Base-by-base conservation (phyloP, 2,888 invertebrate species). In the Dryocosmus kuriphilus region DNA sequence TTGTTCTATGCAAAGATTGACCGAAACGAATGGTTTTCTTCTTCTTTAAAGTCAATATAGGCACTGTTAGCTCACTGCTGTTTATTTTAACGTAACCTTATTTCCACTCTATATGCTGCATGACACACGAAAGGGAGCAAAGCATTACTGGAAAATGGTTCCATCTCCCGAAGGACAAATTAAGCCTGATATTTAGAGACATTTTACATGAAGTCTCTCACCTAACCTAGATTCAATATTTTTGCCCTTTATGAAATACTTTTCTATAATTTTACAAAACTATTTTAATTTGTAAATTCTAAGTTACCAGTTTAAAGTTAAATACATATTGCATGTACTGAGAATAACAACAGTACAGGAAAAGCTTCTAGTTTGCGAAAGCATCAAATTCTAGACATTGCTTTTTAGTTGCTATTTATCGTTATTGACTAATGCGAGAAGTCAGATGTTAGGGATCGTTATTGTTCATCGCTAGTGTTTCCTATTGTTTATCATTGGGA, bases 71-170 rank as follows among this genome's bases (percentile, higher is more conserved):
- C 38, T 35, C 24, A 65, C 65, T 41, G 8, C 35, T 65, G 22
- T 24, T 65, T 65, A 65, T 41, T 65, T 65, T 65, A 65, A 24
- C 41, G 65, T 65, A 65, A 41, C 24, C 38, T 65, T 41, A 41
- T 65, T 65, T 14, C 24, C n/a, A 24, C 19, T 24, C 16, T 41
- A 22, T 65, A 24, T 24, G n/a, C n/a, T 5, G 9, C n/a, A n/a
- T 51, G n/a, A n/a, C 2, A 8, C n/a, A n/a, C 19, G n/a, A 22
- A 51, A 51, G 51, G n/a, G n/a, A 8, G n/a, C n/a, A 22, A 51
- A 51, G 8, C 8, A 6, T 51, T 51, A 51, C 51, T 51, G n/a
- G n/a, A 51, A 51, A n/a, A 51, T 51, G 7, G 51, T 51, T 51
- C 51, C n/a, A 51, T 0, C 9, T 51, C 51, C 51, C n/a, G 9